A percentile compares a stretch with the other conserved stretches of the same genome.
Conservation (phyloP, 2,113 vertebrate species). For the Nothoprocta perdicaria region DNA sequence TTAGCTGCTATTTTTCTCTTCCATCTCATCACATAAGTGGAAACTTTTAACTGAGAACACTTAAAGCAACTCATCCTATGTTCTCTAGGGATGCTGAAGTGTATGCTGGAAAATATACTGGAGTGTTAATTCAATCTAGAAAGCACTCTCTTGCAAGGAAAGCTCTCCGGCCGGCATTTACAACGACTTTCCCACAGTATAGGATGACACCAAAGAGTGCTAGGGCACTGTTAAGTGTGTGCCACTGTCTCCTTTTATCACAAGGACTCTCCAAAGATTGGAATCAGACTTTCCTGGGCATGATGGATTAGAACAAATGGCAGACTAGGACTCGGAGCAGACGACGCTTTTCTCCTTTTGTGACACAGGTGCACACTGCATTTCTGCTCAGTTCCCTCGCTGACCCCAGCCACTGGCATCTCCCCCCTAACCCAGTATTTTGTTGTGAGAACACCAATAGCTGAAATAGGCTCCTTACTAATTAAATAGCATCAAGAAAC, state of each 20-base stretch:
- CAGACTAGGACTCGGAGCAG: not conserved
- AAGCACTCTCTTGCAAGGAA: not conserved
- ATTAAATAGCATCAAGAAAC: not conserved
- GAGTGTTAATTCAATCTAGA: not conserved
- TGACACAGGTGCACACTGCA: not conserved
- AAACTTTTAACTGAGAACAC: not conserved
- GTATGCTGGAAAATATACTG: not conserved
- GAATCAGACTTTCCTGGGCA: not conserved
- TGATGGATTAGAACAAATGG: not conserved
- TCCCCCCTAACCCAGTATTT: not conserved
- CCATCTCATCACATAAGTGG: not conserved
- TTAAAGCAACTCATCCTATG: not conserved
- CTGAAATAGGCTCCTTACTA: not conserved
- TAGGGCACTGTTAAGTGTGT: not conserved
- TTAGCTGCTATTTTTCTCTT: not conserved
- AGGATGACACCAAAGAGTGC: not conserved
- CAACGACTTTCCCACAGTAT: not conserved
- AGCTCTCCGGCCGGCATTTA: not conserved
- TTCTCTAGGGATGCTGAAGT: not conserved
- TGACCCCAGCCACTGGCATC: not conserved
- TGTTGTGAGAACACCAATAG: not conserved
- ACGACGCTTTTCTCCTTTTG: not conserved
- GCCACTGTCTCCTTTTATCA: not conserved
- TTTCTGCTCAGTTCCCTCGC: not conserved
- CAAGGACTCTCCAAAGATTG: not conserved